phyloP scores from a whole-genome alignment of 2,888 invertebrate genomes.

The Dryobota labecula region DNA sequence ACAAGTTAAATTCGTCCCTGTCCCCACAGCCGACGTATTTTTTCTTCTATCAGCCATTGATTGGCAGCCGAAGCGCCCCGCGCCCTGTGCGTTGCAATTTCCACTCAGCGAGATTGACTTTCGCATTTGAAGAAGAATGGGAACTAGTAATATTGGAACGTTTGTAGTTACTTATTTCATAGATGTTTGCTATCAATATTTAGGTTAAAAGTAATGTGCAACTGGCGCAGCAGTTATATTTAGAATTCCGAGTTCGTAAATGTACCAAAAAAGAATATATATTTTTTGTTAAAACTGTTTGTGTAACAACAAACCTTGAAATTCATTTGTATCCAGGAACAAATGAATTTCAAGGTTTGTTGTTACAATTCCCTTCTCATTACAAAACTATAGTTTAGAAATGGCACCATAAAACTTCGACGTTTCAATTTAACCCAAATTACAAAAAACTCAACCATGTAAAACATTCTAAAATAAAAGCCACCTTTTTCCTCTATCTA shows the following conservation, averaged over 20 bases:
- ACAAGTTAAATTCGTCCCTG: slow-evolving; percentile 35
- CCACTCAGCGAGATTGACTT: slow-evolving; percentile 63
- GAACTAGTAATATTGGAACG: slow-evolving; percentile 14
- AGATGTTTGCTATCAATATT: not conserved
- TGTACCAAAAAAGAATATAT: not conserved
- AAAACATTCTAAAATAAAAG: not conserved
- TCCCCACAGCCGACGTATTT: slow-evolving; percentile 46
- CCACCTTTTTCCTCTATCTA: not conserved
- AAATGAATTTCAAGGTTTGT: not conserved
- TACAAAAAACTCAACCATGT: not conserved
- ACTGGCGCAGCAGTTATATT: not conserved
- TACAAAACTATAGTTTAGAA: not conserved
- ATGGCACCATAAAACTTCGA: not conserved
- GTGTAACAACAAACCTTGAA: no score
- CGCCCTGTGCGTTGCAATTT: slow-evolving; percentile 56
- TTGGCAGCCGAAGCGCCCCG: slow-evolving; percentile 55
- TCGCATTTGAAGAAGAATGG: slow-evolving; percentile 46
- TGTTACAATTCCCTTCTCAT: not conserved
- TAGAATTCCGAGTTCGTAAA: not conserved
- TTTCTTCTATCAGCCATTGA: slow-evolving; percentile 60
- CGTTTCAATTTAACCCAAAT: not conserved
- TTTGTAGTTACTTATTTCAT: not conserved
- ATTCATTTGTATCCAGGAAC: no score
- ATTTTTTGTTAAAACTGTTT: no score
- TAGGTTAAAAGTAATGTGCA: not conserved